Conservation (phyloP, 2,797 vertebrate genomes). For the Iguana delicatissima region DNA sequence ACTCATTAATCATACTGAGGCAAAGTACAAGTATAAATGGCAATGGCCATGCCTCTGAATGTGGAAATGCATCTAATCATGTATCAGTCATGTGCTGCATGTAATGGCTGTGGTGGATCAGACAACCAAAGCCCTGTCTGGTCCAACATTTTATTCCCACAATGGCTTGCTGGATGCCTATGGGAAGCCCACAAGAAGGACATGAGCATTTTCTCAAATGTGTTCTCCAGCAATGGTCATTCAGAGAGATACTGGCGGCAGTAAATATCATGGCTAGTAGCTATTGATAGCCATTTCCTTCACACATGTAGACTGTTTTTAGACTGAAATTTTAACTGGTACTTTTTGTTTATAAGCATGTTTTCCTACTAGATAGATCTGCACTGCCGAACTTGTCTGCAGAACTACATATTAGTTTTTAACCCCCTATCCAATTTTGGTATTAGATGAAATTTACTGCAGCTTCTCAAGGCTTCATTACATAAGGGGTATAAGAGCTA, state of each 20-base stretch:
- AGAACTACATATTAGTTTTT: no score
- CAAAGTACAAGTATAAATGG: background rate
- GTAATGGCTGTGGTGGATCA: background rate
- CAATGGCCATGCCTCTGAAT: background rate
- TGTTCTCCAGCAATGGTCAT: no score
- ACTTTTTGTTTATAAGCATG: no score
- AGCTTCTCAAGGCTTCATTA: no score
- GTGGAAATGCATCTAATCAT: background rate
- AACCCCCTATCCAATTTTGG: no score
- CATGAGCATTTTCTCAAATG: background rate
- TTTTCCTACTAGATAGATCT: no score
- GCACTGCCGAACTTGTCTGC: no score
- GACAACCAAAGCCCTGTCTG: background rate
- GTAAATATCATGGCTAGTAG: background rate
- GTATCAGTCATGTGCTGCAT: background rate
- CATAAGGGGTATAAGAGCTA: no score
- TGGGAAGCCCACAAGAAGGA: background rate
- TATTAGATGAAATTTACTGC: no score
- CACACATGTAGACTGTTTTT: no score
- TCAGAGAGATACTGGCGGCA: no score
- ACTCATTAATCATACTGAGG: background rate
- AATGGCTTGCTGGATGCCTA: background rate
- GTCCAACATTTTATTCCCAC: background rate
- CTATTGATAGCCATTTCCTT: background rate
- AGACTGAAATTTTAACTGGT: no score